Percentiles rank a stretch among this genome's conserved stretches.
phyloP scores from a whole-genome alignment of 2,113 vertebrate genomes.

The Prunella fulvescens region DNA sequence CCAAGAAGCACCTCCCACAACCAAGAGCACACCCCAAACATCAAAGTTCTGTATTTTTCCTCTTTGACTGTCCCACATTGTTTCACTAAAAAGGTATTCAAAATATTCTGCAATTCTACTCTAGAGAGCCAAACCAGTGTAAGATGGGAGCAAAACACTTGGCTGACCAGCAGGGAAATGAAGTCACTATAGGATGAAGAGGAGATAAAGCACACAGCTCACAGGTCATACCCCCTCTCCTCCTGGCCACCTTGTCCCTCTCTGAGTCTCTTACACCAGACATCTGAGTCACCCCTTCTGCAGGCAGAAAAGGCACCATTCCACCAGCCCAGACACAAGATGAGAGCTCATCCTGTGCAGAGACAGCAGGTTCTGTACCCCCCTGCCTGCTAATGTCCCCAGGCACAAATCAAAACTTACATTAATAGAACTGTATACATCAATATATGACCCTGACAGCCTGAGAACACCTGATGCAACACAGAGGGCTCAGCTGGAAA shows the following conservation, averaged over 20 bases:
- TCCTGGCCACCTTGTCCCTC: neutral
- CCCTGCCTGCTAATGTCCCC: neutral
- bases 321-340: neutral
- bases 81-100: neutral
- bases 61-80: neutral
- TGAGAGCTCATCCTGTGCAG: neutral
- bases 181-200: neutral
- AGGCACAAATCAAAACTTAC: neutral
- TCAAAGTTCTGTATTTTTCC: neutral
- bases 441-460: neutral
- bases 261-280: neutral
- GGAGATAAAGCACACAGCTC: neutral
- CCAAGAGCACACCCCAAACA: neutral
- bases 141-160: neutral
- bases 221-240: neutral
- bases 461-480: accelerated
- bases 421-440: neutral
- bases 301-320: neutral
- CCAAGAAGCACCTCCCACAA: neutral
- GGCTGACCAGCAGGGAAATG: neutral
- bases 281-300: neutral
- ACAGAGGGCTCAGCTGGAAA: neutral
- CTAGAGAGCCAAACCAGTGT: neutral
- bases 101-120: neutral
- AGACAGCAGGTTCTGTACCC: neutral